Evolutionary conservation across 2,888 invertebrate genomes (phyloP).

Genomic region (Ephialtes manifestator): DNA sequence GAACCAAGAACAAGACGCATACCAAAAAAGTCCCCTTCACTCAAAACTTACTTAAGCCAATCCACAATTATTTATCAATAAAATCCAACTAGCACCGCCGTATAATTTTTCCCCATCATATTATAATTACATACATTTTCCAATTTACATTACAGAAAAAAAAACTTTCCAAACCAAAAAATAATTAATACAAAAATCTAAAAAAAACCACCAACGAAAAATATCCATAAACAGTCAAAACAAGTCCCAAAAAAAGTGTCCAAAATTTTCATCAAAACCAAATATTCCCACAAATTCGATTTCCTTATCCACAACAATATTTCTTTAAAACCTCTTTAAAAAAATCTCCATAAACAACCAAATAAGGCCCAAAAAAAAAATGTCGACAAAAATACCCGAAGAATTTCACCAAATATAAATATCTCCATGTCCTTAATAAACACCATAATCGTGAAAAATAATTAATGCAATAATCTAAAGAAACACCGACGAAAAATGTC

Average conservation of each 20-base stretch:
- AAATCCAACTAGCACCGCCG: background rate
- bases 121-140: too few relatives aligned
- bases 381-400: background rate
- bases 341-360: too few relatives aligned
- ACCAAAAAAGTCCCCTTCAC: conserved; percentile 36
- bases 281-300: too few relatives aligned
- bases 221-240: too few relatives aligned
- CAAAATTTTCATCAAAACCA: too few relatives aligned
- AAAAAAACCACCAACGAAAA: background rate
- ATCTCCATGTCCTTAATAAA: too few relatives aligned
- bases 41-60: background rate
- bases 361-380: background rate
- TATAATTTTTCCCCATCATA: background rate
- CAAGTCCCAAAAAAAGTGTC: too few relatives aligned
- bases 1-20: conserved; percentile 44
- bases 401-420: too few relatives aligned
- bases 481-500: too few relatives aligned
- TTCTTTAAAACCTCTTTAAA: too few relatives aligned
- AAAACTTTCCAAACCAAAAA: background rate
- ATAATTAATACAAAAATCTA: background rate
- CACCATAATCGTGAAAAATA: background rate
- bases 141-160: too few relatives aligned
- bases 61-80: background rate
- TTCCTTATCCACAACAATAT: too few relatives aligned
- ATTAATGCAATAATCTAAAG: background rate